Percentiles rank a stretch among this genome's conserved stretches.
These are phyloP conservation scores for Nomada ferruginata DNA, from an alignment of 2,888 invertebrate genomes.

Conservation along the genomic window DNA sequence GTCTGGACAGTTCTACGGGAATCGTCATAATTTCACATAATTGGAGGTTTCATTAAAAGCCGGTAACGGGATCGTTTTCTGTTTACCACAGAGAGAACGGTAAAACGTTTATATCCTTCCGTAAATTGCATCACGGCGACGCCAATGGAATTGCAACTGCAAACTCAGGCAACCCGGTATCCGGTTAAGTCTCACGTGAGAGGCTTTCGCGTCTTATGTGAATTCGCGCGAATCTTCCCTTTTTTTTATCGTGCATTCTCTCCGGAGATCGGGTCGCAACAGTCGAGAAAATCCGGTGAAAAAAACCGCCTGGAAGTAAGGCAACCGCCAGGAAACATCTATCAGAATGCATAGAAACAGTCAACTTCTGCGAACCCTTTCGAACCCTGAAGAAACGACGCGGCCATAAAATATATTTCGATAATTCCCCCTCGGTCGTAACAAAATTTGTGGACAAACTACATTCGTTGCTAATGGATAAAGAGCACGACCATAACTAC, in stretches of 20 bases:
- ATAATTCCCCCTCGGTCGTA: not conserved
- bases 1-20: too few species aligned
- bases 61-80: slow-evolving; percentile 49
- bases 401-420: not conserved
- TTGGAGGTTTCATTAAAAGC: slow-evolving; percentile 18
- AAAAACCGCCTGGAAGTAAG: slow-evolving; percentile 27
- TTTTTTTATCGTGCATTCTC: slow-evolving; percentile 66
- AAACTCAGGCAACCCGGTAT: slow-evolving; percentile 75
- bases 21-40: not conserved
- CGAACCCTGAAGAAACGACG: not conserved
- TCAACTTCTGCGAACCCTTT: slow-evolving; percentile 2
- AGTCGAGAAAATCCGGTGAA: slow-evolving; percentile 59
- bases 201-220: slow-evolving; percentile 73
- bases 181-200: slow-evolving; percentile 78
- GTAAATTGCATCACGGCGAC: slow-evolving; percentile 44
- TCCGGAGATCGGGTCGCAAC: slow-evolving; percentile 44
- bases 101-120: slow-evolving; percentile 18
- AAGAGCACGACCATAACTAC: not conserved
- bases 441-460: too few species aligned
- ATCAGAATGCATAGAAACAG: not conserved
- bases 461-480: not conserved
- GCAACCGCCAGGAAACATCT: slow-evolving; percentile 16
- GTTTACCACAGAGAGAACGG: slow-evolving; percentile 15
- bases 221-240: slow-evolving; percentile 72
- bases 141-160: slow-evolving; percentile 75